Percentiles rank a stretch among this genome's conserved stretches.
phyloP scores from a whole-genome alignment of 2,113 vertebrate genomes.

The Syngnathus scovelli region DNA sequence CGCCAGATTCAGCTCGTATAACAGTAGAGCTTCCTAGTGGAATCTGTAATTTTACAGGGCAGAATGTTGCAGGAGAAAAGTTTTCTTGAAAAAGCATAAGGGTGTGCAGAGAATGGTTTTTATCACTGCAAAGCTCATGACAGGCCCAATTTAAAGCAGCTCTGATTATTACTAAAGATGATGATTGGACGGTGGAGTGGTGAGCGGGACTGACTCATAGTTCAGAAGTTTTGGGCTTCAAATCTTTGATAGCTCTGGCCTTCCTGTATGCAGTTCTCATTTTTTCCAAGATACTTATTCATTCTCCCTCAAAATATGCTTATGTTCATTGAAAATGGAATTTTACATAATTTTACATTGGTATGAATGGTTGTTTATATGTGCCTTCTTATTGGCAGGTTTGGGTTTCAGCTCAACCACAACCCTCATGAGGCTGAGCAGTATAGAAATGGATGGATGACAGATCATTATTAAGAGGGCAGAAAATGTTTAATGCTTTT shows the following conservation, averaged over 20 bases:
- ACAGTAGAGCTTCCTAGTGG: too few relatives aligned
- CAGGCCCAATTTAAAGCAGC: not conserved
- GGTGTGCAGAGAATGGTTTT: too few relatives aligned
- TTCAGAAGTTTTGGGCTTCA: not conserved
- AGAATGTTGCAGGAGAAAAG: too few relatives aligned
- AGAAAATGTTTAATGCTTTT: constrained; percentile 10
- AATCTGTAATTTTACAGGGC: too few relatives aligned
- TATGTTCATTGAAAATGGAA: too few relatives aligned
- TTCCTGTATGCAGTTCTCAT: too few relatives aligned
- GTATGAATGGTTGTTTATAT: not conserved
- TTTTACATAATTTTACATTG: not conserved
- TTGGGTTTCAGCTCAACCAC: not conserved
- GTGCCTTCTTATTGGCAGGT: not conserved
- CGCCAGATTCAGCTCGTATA: too few relatives aligned
- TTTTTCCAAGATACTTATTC: too few relatives aligned
- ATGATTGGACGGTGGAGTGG: not conserved
- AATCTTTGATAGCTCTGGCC: not conserved
- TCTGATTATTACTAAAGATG: constrained; percentile 29
- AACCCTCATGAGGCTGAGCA: not conserved
- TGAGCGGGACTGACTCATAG: not conserved
- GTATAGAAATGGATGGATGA: constrained; percentile 4
- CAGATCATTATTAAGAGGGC: not conserved
- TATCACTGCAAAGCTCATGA: too few relatives aligned
- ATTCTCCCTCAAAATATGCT: too few relatives aligned
- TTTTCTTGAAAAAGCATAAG: too few relatives aligned